Percentiles rank a stretch among this genome's conserved stretches.
Conservation (phyloP, 92 coral and sea anemone genomes). For the Muricea muricata region DNA sequence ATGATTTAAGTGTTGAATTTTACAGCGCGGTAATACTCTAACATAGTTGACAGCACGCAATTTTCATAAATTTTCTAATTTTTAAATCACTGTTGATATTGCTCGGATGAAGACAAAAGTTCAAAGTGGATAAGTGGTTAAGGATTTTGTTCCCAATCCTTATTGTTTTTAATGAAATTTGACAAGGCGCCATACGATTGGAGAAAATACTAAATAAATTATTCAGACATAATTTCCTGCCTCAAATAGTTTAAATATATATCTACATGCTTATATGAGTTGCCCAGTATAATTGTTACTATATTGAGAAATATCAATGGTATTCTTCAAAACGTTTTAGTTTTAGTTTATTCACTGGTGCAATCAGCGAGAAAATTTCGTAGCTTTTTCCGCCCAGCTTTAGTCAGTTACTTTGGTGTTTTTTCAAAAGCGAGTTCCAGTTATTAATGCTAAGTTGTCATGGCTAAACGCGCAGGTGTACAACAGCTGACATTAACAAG, state of each 20-base stretch:
- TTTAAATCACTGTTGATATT: slow-evolving; percentile 18
- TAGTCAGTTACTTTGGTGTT: background rate
- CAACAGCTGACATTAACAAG: slow-evolving; percentile 39
- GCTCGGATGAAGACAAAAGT: slow-evolving; percentile 13
- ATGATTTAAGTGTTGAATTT: slow-evolving; percentile 8
- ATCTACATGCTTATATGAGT: background rate
- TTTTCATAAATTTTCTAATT: background rate
- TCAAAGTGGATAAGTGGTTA: slow-evolving; percentile 11
- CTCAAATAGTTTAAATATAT: slow-evolving; percentile 1
- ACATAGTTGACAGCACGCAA: background rate
- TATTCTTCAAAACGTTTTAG: background rate
- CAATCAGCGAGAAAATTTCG: background rate
- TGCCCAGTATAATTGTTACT: background rate
- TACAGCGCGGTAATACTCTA: background rate
- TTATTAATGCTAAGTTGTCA: slow-evolving; percentile 36
- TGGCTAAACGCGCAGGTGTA: slow-evolving; percentile 37
- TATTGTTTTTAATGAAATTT: slow-evolving; percentile 23
- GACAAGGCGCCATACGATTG: slow-evolving; percentile 30
- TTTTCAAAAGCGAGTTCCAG: slow-evolving; percentile 26
- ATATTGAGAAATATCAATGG: background rate
- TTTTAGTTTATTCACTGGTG: background rate
- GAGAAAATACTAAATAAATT: slow-evolving; percentile 39
- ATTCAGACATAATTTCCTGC: slow-evolving; percentile 38
- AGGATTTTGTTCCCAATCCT: background rate
- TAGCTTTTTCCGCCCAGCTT: background rate